Conservation (phyloP, 2,797 vertebrate genomes). For the Valencia hispanica region DNA sequence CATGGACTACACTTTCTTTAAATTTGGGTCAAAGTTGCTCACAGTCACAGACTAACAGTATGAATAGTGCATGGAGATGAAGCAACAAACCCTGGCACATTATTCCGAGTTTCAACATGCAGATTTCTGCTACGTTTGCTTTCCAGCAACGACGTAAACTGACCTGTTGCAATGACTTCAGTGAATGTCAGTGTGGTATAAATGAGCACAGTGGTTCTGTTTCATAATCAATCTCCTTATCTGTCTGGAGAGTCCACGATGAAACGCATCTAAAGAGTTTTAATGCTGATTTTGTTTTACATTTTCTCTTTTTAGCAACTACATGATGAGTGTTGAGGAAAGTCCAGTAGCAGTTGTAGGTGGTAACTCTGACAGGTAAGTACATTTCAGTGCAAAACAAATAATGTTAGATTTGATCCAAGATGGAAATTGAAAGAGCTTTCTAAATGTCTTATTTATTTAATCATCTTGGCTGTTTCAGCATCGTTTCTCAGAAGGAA, state of each 20-base stretch:
- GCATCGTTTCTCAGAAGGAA: slow-evolving; percentile 21
- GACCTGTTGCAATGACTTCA: slow-evolving; percentile 55
- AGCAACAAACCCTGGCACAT: slow-evolving; percentile 42
- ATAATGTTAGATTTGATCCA: neutral
- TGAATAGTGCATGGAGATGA: slow-evolving; percentile 19
- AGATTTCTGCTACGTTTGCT: slow-evolving; percentile 2
- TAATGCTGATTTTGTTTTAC: slow-evolving; percentile 3
- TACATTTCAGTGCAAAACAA: slow-evolving; percentile 5
- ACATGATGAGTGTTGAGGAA: slow-evolving; percentile 61
- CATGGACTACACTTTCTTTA: neutral
- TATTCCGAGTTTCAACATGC: slow-evolving; percentile 54
- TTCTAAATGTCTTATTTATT: neutral
- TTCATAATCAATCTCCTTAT: slow-evolving; percentile 26
- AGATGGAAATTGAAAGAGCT: neutral
- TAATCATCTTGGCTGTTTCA: slow-evolving; percentile 11
- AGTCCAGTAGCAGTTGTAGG: slow-evolving; percentile 26
- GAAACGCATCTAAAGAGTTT: slow-evolving; percentile 3
- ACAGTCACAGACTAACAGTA: slow-evolving; percentile 4
- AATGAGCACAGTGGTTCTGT: slow-evolving; percentile 30
- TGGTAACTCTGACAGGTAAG: slow-evolving; percentile 63
- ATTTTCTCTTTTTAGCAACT: slow-evolving; percentile 45
- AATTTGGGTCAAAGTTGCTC: slow-evolving; percentile 30
- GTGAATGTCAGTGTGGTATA: slow-evolving; percentile 49
- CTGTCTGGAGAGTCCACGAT: slow-evolving; percentile 4
- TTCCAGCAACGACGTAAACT: slow-evolving; percentile 14